Conservation (phyloP, 2,113 vertebrate genomes). For the Carettochelys insculpta region DNA sequence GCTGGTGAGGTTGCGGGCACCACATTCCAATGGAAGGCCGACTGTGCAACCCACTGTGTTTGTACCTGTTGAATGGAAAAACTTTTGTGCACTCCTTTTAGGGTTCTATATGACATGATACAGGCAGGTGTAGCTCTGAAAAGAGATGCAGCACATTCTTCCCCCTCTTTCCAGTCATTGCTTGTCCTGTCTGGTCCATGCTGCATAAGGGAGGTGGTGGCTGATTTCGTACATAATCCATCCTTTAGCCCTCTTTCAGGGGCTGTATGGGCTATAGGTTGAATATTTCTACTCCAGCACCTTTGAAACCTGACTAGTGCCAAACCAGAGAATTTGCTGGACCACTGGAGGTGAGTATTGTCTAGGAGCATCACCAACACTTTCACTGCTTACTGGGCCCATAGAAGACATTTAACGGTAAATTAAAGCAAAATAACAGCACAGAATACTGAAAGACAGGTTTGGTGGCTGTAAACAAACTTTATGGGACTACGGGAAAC, state of each 20-base stretch:
- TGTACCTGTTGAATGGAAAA: background rate
- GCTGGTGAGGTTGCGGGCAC: background rate
- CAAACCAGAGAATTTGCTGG: too few relatives aligned
- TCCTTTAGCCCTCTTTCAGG: background rate
- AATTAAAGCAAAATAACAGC: too few relatives aligned
- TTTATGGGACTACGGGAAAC: too few relatives aligned
- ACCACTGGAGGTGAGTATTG: too few relatives aligned
- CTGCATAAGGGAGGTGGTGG: background rate
- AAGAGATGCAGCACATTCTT: background rate
- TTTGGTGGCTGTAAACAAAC: too few relatives aligned
- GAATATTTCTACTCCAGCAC: too few relatives aligned
- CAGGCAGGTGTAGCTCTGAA: background rate
- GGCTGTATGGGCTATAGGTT: background rate
- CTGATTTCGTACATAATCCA: accelerated
- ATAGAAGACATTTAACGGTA: too few relatives aligned
- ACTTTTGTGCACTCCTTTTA: background rate
- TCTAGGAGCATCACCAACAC: too few relatives aligned
- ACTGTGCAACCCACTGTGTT: background rate
- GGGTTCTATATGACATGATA: background rate
- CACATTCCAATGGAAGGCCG: background rate
- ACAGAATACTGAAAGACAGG: too few relatives aligned
- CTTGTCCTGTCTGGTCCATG: background rate
- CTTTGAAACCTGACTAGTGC: too few relatives aligned
- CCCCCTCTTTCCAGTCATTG: background rate
- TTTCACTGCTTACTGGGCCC: too few relatives aligned